A percentile compares a stretch with the other conserved stretches of the same genome.
Conservation (phyloP, 1,140 invertebrate genomes). For the Asbolus verrucosus region DNA sequence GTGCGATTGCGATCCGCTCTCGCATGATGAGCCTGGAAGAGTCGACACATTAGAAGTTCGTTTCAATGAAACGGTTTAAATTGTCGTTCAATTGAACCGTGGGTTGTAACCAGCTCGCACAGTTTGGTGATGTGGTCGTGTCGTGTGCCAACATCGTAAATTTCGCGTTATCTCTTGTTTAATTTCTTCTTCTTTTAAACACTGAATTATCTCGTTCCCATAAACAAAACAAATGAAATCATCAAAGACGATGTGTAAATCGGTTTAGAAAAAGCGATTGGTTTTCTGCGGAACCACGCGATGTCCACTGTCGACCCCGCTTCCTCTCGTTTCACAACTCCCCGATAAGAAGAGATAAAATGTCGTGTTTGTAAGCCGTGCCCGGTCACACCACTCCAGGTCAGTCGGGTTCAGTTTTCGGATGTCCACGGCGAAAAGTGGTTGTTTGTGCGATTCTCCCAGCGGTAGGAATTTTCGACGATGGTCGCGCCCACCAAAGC, state of each 20-base stretch:
- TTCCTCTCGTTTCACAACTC: conserved; percentile 21
- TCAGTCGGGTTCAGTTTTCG: conserved; percentile 16
- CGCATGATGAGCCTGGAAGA: too few species aligned
- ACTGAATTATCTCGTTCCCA: too few species aligned
- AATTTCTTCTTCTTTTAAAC: too few species aligned
- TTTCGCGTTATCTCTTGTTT: too few species aligned
- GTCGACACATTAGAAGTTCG: too few species aligned
- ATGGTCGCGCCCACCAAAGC: conserved; percentile 45
- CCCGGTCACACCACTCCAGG: conserved; percentile 19
- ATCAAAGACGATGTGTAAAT: neutral
- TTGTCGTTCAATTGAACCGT: too few species aligned
- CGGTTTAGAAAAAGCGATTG: conserved; percentile 2
- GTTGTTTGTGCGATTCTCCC: too few species aligned
- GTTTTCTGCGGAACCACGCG: conserved; percentile 32
- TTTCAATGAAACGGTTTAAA: too few species aligned
- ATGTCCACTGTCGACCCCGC: conserved; percentile 22
- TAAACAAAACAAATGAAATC: neutral
- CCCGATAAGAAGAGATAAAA: neutral
- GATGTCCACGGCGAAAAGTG: neutral
- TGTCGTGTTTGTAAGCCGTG: neutral
- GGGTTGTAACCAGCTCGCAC: too few species aligned
- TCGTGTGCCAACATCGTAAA: too few species aligned
- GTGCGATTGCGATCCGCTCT: too few species aligned
- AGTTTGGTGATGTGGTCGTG: too few species aligned
- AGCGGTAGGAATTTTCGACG: neutral